Evolutionary conservation across 2,797 vertebrate genomes (phyloP).

Genomic region (Otus scops): DNA sequence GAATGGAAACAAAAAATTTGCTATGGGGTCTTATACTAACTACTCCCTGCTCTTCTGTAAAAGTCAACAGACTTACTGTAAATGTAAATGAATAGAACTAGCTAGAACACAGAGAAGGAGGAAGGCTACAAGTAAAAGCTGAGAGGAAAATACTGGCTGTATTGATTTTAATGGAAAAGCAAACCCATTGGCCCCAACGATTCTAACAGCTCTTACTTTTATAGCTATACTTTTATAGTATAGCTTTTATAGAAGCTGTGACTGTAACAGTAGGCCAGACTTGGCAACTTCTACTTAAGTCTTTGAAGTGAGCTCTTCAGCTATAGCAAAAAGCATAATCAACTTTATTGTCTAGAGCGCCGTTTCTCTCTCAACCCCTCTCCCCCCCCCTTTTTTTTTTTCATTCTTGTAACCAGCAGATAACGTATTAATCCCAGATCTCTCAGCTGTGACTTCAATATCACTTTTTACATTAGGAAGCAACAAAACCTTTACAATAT

Average conservation of each 20-base stretch:
- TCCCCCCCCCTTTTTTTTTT: background rate
- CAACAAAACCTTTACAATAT: background rate
- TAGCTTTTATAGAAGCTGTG: background rate
- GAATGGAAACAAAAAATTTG: background rate
- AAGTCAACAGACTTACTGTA: background rate
- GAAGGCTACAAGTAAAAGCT: background rate
- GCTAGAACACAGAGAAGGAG: background rate
- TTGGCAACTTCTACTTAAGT: background rate
- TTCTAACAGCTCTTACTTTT: background rate
- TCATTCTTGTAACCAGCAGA: constrained; percentile 3
- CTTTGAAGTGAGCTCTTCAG: background rate
- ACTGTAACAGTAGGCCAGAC: background rate
- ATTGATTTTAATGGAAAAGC: background rate
- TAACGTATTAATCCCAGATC: constrained; percentile 55
- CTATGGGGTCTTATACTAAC: background rate
- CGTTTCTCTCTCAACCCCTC: background rate
- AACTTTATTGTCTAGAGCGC: background rate
- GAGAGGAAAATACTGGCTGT: background rate
- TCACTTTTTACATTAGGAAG: constrained; percentile 11
- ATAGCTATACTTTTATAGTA: background rate
- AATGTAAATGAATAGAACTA: background rate
- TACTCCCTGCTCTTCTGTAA: background rate
- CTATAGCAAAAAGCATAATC: background rate
- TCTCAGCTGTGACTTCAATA: constrained; percentile 19
- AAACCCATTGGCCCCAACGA: background rate